Conservation (phyloP, 1,140 invertebrate genomes). For the Paracyclopina nana region DNA sequence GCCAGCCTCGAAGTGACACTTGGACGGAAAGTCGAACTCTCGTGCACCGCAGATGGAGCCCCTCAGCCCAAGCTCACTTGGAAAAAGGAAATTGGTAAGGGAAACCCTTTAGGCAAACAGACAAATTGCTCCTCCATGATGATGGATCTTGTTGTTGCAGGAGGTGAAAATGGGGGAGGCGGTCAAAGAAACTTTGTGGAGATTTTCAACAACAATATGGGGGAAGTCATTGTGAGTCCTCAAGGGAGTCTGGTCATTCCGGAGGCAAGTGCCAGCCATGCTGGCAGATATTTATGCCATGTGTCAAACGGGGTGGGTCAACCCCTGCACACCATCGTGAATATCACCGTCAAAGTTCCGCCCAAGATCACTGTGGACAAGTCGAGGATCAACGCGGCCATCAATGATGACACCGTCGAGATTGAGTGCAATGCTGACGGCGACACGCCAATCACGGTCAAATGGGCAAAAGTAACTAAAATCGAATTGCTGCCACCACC, state of each 20-base stretch:
- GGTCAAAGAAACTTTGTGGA: too few species aligned
- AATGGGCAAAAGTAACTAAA: neutral
- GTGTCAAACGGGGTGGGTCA: neutral
- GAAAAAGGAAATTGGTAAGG: slow-evolving; percentile 1
- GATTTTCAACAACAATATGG: too few species aligned
- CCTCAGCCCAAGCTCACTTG: neutral
- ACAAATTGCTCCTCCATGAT: too few species aligned
- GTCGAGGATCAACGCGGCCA: neutral
- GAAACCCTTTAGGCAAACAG: too few species aligned
- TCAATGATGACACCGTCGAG: neutral
- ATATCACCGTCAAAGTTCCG: slow-evolving; percentile 1
- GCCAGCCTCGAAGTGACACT: neutral
- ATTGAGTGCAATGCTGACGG: neutral
- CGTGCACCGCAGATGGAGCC: neutral
- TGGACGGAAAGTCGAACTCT: neutral
- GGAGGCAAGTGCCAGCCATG: too few species aligned
- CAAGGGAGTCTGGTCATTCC: too few species aligned
- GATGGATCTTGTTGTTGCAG: too few species aligned
- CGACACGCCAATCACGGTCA: neutral
- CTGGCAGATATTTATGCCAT: neutral
- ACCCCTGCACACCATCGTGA: neutral
- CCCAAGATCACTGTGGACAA: neutral
- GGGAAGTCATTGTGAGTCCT: too few species aligned
- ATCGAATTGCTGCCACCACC: too few species aligned
- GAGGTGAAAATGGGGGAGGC: too few species aligned